These are phyloP conservation scores for Buceros bicornis DNA, from an alignment of 2,797 vertebrate genomes.

Conservation along the genomic window DNA sequence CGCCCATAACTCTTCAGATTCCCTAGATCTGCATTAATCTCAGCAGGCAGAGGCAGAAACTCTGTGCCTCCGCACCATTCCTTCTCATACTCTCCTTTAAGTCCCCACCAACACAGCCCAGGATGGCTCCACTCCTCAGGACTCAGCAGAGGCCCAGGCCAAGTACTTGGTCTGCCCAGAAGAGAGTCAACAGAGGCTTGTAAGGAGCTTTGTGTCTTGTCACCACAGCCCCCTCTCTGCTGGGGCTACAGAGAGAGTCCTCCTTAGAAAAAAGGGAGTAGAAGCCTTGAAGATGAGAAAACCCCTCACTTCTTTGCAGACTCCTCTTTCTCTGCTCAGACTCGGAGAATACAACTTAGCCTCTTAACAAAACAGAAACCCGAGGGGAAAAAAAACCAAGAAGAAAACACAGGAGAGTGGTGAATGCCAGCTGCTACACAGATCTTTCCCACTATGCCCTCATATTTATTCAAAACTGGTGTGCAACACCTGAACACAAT, in stretches of 20 bases:
- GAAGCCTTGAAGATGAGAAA: not conserved
- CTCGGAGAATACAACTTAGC: not conserved
- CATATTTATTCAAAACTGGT: constrained; percentile 42
- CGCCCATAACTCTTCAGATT: not conserved
- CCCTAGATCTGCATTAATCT: not conserved
- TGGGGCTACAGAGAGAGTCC: not conserved
- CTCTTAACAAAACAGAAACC: not conserved
- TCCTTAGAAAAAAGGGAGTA: not conserved
- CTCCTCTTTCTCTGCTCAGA: not conserved
- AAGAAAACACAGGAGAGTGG: not conserved
- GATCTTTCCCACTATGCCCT: not conserved
- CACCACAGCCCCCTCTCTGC: not conserved
- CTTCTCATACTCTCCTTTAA: not conserved
- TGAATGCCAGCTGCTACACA: not conserved
- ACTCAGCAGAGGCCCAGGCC: not conserved
- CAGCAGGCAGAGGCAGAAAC: not conserved
- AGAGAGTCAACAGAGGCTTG: not conserved
- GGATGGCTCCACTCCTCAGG: not conserved
- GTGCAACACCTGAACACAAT: constrained; percentile 78
- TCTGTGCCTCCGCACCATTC: not conserved
- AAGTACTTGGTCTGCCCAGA: not conserved
- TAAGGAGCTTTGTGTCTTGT: not conserved
- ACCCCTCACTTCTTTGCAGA: not conserved
- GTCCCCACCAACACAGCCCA: not conserved
- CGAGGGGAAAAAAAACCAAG: accelerated